Conservation (phyloP, 2,888 invertebrate species). For the Pseudococcus jackbeardsleyi region DNA sequence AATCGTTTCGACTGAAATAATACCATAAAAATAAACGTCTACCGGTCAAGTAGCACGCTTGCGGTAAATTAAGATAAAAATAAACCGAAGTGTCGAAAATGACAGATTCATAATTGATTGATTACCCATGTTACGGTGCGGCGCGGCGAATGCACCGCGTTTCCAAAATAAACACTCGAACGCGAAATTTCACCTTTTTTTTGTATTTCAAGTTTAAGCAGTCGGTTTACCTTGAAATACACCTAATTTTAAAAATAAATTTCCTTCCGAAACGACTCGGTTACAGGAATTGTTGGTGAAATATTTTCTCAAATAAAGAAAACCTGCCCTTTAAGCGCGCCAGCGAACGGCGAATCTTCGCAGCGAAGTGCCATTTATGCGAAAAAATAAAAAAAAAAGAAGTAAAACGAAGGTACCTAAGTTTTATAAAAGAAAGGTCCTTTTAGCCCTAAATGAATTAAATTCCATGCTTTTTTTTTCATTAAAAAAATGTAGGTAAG, state of each 20-base stretch:
- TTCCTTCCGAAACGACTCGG: not conserved
- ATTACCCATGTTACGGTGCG: not conserved
- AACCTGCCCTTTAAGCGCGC: not conserved
- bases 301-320: not conserved
- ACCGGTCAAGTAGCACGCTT: not conserved
- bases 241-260: slow-evolving; percentile 23
- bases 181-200: slow-evolving; percentile 19
- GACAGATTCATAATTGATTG: slow-evolving; percentile 45
- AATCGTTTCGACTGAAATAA: too few species aligned
- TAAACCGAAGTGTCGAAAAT: slow-evolving; percentile 33
- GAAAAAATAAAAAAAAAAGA: slow-evolving; percentile 10
- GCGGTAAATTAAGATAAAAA: slow-evolving; percentile 49
- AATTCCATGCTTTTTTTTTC: slow-evolving; percentile 39
- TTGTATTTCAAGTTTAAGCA: not conserved
- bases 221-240: not conserved
- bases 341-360: not conserved
- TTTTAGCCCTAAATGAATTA: slow-evolving; percentile 47
- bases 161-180: slow-evolving; percentile 47
- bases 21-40: too few species aligned
- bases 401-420: not conserved
- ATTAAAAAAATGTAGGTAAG: slow-evolving; percentile 3
- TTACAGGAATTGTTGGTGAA: not conserved
- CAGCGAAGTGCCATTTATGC: not conserved
- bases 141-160: not conserved
- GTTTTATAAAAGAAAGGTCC: slow-evolving; percentile 21